phyloP scores from a whole-genome alignment of 1,140 invertebrate species.

The Hyposmocoma kahamanoa region DNA sequence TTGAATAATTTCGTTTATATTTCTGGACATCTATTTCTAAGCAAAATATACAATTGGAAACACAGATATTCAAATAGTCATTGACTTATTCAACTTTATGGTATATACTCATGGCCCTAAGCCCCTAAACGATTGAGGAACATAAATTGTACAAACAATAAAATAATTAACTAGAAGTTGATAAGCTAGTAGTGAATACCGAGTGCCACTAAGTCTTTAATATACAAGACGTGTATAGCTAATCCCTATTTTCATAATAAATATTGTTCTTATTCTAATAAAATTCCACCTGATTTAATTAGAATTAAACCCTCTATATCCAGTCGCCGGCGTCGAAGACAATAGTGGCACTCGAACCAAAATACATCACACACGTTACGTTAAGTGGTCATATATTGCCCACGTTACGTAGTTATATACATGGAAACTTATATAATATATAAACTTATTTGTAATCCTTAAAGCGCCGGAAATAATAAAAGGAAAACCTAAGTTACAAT shows the following conservation, averaged over 20 bases:
- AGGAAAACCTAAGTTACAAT: neutral
- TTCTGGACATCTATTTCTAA: constrained; percentile 28
- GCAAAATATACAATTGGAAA: constrained; percentile 47
- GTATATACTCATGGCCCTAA: neutral
- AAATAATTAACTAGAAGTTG: neutral
- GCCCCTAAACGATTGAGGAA: neutral
- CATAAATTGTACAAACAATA: neutral
- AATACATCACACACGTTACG: neutral
- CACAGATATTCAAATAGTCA: neutral
- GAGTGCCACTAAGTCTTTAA: neutral
- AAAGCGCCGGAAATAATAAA: neutral
- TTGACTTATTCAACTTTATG: neutral
- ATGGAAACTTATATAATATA: neutral
- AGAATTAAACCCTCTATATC: neutral
- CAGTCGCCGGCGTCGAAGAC: neutral
- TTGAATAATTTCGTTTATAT: constrained; percentile 37
- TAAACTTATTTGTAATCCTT: neutral
- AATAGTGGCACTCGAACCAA: neutral
- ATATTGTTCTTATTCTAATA: neutral
- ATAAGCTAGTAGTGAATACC: neutral
- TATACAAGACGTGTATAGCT: neutral
- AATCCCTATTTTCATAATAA: neutral
- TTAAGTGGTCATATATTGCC: neutral
- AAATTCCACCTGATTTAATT: neutral
- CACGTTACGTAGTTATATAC: too few species aligned